Conservation (phyloP, 2,888 invertebrate genomes). For the Agonum fuliginosum region DNA sequence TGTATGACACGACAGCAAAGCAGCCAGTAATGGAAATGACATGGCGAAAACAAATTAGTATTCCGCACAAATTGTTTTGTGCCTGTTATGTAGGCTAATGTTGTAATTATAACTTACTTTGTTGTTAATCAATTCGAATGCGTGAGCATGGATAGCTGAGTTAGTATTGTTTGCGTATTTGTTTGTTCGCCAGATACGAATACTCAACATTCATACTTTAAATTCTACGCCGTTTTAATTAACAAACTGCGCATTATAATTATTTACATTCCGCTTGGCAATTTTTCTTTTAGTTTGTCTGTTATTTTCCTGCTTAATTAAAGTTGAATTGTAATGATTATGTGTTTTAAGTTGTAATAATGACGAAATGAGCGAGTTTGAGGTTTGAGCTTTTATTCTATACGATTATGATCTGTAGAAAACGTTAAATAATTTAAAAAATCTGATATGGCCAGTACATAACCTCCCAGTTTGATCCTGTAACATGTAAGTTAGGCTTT, state of each 20-base stretch:
- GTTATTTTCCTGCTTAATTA: neutral
- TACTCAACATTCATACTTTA: conserved; percentile 17
- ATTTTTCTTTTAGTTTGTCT: neutral
- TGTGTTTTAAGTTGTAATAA: too few species aligned
- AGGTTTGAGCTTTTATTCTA: too few species aligned
- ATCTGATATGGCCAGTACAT: too few species aligned
- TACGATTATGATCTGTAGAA: too few species aligned
- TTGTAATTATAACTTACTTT: conserved; percentile 49
- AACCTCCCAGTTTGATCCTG: too few species aligned
- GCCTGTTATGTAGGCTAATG: conserved; percentile 43
- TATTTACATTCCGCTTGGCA: neutral
- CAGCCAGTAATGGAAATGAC: conserved; percentile 41
- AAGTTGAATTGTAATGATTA: neutral
- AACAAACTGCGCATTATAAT: neutral
- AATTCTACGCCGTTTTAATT: conserved; percentile 2
- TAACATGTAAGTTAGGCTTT: too few species aligned
- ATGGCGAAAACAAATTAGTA: conserved; percentile 49
- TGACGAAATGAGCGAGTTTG: too few species aligned
- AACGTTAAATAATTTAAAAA: too few species aligned
- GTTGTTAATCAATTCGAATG: conserved; percentile 46
- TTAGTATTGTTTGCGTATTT: conserved; percentile 18
- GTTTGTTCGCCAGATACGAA: neutral
- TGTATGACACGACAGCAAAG: conserved; percentile 24
- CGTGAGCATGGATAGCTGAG: conserved; percentile 26
- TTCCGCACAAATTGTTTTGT: conserved; percentile 46